Evolutionary conservation across 2,888 invertebrate species (phyloP).

Genomic region (Tiphia femorata): DNA sequence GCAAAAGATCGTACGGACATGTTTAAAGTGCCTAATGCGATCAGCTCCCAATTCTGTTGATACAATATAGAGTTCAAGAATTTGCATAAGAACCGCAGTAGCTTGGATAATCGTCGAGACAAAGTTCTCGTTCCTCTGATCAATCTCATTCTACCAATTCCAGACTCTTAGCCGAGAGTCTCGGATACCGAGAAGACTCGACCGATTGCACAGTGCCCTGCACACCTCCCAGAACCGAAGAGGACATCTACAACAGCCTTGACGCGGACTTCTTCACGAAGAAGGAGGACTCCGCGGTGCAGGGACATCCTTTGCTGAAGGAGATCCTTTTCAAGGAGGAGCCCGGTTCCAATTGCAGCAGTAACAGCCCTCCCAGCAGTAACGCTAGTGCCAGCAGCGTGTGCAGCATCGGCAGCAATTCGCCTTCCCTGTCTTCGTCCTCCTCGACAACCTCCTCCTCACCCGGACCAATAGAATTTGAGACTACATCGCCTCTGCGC

Average conservation of each 20-base stretch:
- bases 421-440: conserved; percentile 22
- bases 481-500: conserved; percentile 55
- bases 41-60: background rate
- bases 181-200: conserved; percentile 65
- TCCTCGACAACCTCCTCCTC: conserved; percentile 37
- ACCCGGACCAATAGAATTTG: conserved; percentile 70
- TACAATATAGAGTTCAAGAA: no score
- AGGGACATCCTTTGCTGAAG: conserved; percentile 57
- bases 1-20: no score
- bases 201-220: conserved; percentile 67
- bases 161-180: conserved; percentile 64
- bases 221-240: conserved; percentile 64
- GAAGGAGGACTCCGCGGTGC: conserved; percentile 46
- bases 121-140: no score
- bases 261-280: conserved; percentile 65
- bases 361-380: conserved; percentile 17
- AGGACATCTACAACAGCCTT: conserved; percentile 65
- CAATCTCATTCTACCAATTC: no score
- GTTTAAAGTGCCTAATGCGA: no score
- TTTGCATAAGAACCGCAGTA: no score
- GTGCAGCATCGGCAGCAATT: background rate
- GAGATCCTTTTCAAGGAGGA: conserved; percentile 66
- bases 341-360: conserved; percentile 43
- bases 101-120: no score
- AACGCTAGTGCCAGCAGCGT: background rate